Conservation (phyloP, 2,113 vertebrate genomes). For the Ictalurus furcatus region DNA sequence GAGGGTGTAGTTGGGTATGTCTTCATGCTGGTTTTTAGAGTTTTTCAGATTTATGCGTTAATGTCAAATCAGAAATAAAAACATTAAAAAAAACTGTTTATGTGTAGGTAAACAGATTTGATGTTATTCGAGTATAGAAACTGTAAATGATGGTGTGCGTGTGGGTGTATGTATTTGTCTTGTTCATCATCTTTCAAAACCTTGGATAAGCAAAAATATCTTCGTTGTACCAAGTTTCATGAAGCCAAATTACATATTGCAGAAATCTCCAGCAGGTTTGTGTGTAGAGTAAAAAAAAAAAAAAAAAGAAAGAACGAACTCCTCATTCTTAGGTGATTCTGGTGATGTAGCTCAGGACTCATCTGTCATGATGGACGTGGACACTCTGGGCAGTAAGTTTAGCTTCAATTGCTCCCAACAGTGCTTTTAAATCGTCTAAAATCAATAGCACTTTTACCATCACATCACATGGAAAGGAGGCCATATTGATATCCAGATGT, state of each 20-base stretch:
- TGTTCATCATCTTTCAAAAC: neutral
- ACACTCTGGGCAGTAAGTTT: slow-evolving; percentile 71
- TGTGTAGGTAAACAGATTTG: neutral
- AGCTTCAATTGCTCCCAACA: slow-evolving; percentile 77
- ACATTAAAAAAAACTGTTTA: neutral
- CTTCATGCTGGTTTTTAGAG: neutral
- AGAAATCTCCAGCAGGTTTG: neutral
- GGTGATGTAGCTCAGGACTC: slow-evolving; percentile 60
- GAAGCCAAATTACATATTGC: neutral
- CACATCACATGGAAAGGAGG: slow-evolving; percentile 65
- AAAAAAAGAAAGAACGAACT: neutral
- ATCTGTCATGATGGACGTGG: slow-evolving; percentile 64
- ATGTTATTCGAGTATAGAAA: neutral
- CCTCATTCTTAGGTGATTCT: neutral
- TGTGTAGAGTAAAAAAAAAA: no score
- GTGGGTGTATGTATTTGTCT: neutral
- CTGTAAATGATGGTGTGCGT: neutral
- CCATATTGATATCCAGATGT: slow-evolving; percentile 74
- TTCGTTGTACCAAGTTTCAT: neutral
- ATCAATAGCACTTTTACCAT: slow-evolving; percentile 78
- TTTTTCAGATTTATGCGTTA: neutral
- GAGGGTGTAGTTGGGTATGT: neutral
- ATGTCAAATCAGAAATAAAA: neutral
- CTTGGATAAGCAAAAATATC: neutral
- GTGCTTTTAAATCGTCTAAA: slow-evolving; percentile 73